Evolutionary conservation across 2,888 invertebrate genomes (phyloP), one percentile per base, ranked within the genome.

Genomic region (Suillia variegata): DNA sequence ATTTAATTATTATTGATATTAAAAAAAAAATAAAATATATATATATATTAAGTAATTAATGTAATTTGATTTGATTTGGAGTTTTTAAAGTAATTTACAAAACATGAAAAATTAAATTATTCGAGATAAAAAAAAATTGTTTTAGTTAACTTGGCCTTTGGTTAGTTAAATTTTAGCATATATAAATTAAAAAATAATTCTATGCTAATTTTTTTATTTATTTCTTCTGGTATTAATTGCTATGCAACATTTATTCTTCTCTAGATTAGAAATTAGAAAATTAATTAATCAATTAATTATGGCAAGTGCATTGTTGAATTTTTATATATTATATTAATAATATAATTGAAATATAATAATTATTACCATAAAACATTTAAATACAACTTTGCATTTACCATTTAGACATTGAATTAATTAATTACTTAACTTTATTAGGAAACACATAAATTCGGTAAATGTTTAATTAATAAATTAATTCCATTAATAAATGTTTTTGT

Each of bases 81-180:
- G 13, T 24, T 50, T 24, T 50, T 50, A 48, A 50, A 50, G 50
- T 50, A 26, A 50, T 26, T 26, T 50, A 50, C 24, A 50, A 50
- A 50, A 50, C 31, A 50, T 45, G 45, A 45, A 38, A 38, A 38
- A 13, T 38, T 38, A n/a, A n/a, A 38, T 13, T 13, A 38, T 6
- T n/a, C n/a, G 4, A 38, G 15, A 8, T 13, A 4, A 38, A 31
- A 6, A 38, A 38, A 38, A 45, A 45, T 68, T 63, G 67, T 68
- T 68, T 76, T 80, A 77, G 82, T 82, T 81, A 82, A 82, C 82
- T 82, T 82, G 82, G 82, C 82, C 82, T 82, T 82, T 81, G 81
- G 82, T 82, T 82, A 82, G 82, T 82, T 80, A 70, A 75, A 79
- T 80, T 70, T 55, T 74, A 73, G 73, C 76, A 74, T 55, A 62